Conservation (phyloP, 2,113 vertebrate species). For the Pithys albifrons region DNA sequence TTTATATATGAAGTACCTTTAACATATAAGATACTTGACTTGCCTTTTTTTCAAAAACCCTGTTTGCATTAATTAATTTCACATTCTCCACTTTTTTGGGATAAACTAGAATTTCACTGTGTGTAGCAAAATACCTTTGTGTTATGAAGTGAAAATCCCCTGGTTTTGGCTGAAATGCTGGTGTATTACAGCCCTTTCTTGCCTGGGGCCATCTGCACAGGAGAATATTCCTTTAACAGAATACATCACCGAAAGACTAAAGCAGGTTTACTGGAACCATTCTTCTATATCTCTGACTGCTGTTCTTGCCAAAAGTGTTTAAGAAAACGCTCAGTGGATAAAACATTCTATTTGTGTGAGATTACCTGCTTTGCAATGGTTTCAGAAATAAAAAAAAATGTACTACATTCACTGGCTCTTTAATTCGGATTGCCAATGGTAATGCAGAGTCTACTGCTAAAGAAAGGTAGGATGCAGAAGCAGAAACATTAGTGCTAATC, state of each 20-base stretch:
- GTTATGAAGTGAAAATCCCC: slow-evolving; percentile 30
- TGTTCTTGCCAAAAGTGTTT: slow-evolving; percentile 63
- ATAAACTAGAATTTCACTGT: slow-evolving; percentile 8
- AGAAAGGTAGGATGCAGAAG: slow-evolving; percentile 79
- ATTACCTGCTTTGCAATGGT: slow-evolving; percentile 81
- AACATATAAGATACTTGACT: background rate
- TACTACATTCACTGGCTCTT: slow-evolving; percentile 78
- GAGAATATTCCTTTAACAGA: slow-evolving; percentile 61
- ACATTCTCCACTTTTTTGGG: background rate
- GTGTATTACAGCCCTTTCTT: slow-evolving; percentile 27
- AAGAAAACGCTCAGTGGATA: slow-evolving; percentile 56
- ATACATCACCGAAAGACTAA: slow-evolving; percentile 68
- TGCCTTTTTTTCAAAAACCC: background rate
- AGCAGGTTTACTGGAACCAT: slow-evolving; percentile 51
- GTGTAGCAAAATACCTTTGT: background rate
- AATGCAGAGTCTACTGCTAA: slow-evolving; percentile 64
- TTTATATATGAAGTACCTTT: slow-evolving; percentile 6
- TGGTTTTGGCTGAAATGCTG: slow-evolving; percentile 19
- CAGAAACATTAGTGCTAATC: slow-evolving; percentile 82
- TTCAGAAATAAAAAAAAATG: slow-evolving; percentile 66
- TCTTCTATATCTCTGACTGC: slow-evolving; percentile 53
- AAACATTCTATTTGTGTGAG: slow-evolving; percentile 63
- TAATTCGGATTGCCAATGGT: slow-evolving; percentile 79
- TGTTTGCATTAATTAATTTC: background rate
- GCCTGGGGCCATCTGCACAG: slow-evolving; percentile 44